phyloP scores from a whole-genome alignment of 1,140 invertebrate species.

The Frieseomelitta varia region DNA sequence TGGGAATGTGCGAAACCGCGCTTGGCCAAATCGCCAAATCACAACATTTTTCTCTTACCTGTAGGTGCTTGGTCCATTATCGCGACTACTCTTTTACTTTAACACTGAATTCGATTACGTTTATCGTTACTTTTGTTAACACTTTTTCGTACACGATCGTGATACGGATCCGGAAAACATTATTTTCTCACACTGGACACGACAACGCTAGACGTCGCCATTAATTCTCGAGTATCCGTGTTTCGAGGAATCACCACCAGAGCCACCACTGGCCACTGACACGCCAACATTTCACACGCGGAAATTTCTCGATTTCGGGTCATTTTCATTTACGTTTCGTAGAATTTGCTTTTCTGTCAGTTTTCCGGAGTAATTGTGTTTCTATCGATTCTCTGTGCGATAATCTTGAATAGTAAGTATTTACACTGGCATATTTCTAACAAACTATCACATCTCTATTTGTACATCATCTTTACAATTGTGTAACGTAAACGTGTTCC shows the following conservation, averaged over 20 bases:
- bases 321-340: slow-evolving; percentile 4
- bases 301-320: slow-evolving; percentile 38
- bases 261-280: neutral
- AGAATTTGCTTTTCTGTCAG: neutral
- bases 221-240: slow-evolving; percentile 45
- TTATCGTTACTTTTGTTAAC: slow-evolving; percentile 35
- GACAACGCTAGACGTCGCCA: slow-evolving; percentile 68
- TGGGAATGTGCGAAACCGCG: slow-evolving; percentile 51
- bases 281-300: slow-evolving; percentile 21
- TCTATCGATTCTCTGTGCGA: neutral
- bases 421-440: neutral
- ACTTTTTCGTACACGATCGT: slow-evolving; percentile 29
- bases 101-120: slow-evolving; percentile 36
- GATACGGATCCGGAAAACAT: slow-evolving; percentile 43
- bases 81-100: slow-evolving; percentile 33
- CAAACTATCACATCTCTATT: neutral
- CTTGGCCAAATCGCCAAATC: slow-evolving; percentile 36
- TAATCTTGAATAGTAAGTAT: neutral
- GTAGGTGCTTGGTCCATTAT: slow-evolving; percentile 73
- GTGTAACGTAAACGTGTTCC: neutral
- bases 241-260: neutral
- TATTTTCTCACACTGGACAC: slow-evolving; percentile 51
- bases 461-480: neutral
- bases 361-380: neutral
- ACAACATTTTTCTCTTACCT: slow-evolving; percentile 63